Base-by-base conservation (phyloP, 2,113 vertebrate genomes). In the Macrotis lagotis region DNA sequence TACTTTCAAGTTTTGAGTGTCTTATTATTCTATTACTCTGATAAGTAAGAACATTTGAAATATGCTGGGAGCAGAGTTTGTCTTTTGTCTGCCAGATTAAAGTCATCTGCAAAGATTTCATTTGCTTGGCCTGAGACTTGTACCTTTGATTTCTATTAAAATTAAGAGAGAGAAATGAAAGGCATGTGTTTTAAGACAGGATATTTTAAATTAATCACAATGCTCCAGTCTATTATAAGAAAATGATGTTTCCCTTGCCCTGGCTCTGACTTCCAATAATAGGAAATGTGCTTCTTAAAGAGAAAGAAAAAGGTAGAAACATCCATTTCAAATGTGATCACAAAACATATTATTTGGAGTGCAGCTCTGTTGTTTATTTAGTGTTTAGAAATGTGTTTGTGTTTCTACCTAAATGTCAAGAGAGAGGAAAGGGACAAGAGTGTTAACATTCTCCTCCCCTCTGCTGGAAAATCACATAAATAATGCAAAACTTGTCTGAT, bases 331-430 rank as follows among this genome's bases (percentile, higher is more conserved):
- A 66, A 95, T 94, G 83, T 94, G 88, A 90, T 47, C 11, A 89
- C 16, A 24, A 50, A 16, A 51, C 74, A 88, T 94, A 93, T 95
- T 96, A 25, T 31, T 83, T 93, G 95, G 94, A 92, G 51, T 53
- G 0, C 25, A 92, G 48, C 48, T 93, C 25, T 48, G 26, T 53
- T 9, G 94, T 66, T 93, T 93, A 66, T 93, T 93, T 95, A n/a
- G n/a, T 90, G 3, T 50, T 50, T 25, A 83, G 26, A 50, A 74
- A 88, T 48, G 49, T 48, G 14, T 92, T 31, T 93, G 11, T 89
- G 24, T 89, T 94, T 93, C 96, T 90, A 53, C 91, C 26, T 92
- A 95, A 97, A 92, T 66, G 91, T 14, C 14, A 90, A 93, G 88
- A 95, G 66, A 93, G 55, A 90, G 0, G 89, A 93, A 88, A 51